Evolutionary conservation across 2,797 vertebrate species (phyloP), one percentile per base, ranked within the genome.

Genomic region (Gouania willdenowi): DNA sequence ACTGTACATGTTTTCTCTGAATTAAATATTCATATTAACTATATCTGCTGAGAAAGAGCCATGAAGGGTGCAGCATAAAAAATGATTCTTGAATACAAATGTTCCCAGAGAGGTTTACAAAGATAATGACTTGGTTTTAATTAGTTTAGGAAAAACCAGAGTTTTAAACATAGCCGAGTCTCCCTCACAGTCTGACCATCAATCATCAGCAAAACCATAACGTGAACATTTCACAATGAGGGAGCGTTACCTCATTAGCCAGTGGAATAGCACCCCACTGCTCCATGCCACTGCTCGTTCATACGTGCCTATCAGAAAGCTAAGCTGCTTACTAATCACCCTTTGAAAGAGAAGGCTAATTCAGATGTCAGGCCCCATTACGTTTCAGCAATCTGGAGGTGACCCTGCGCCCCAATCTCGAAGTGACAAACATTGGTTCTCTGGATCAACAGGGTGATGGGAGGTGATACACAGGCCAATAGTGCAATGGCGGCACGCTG

Each of bases 331-430:
- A 57, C 71, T 78, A 83, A 86, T 84, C 71, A 77, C 36, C 57
- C 38, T 63, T 56, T 71, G 71, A 66, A 67, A 69, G 57, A 68
- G 65, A 74, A 63, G 60, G 51, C 60, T 74, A 82, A 83, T 77
- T 80, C 71, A 75, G 75, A 79, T 72, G 79, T 72, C 71, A 79
- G 43, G 74, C 62, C 52, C 66, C 71, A 70, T 84, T 81, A 80
- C 74, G 77, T 70, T 62, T 59, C 76, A 81, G 71, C 58, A 41
- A 60, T 77, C 61, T 75, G 26, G 63, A 77, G 82, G 77, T 83
- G 75, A 81, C 69, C n/a, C 68, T 18, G 35, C 46, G 71, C 46
- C 59, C 47, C 67, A 28, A 74, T 73, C 70, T 41, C 20, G 41
- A 54, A 16, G 31, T 29, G 62, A 76, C 76, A 67, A 85, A 82